Evolutionary conservation across 2,888 invertebrate species (phyloP), one percentile per base, ranked within the genome.

Genomic region (Thyatira batis): DNA sequence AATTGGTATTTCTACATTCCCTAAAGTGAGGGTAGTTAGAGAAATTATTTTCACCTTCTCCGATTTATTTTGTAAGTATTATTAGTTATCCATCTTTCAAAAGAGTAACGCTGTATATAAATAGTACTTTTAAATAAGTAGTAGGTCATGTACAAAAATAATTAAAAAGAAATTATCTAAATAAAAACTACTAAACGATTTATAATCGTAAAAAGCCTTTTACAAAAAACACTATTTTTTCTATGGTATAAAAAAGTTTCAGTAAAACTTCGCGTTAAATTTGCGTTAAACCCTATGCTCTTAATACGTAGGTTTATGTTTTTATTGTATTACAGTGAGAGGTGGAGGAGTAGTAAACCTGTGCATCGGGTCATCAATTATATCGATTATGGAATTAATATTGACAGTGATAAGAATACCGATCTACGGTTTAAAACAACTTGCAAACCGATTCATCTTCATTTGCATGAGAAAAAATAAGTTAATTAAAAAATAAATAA

Each of bases 31-130:
- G 66, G 84, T 95, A 45, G 93, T 93, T 57, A 90, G 95, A 45
- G 94, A 95, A 68, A 92, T 95, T 1, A 92, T 96, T 49, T 95
- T 95, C 76, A 95, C 94, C 59, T 93, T 94, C 67, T 93, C 94
- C 3, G 96, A 96, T 80, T 92, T 96, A 43, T 78, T 96, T 67
- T 93, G 96, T 96, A 85, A 85, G 90, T 84, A 65, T 17, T n/a
- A n/a, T n/a, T n/a, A n/a, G n/a, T n/a, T n/a, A n/a, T n/a, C n/a
- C n/a, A n/a, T n/a, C n/a, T n/a, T n/a, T n/a, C n/a, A n/a, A n/a
- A n/a, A n/a, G n/a, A n/a, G n/a, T n/a, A n/a, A n/a, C n/a, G n/a
- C n/a, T n/a, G n/a, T n/a, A n/a, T n/a, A n/a, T n/a, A n/a, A n/a
- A n/a, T n/a, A n/a, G n/a, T n/a, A n/a, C n/a, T n/a, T n/a, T n/a